Evolutionary conservation across 1,140 invertebrate genomes (phyloP).

Genomic region (Pemphigus obesinymphae): DNA sequence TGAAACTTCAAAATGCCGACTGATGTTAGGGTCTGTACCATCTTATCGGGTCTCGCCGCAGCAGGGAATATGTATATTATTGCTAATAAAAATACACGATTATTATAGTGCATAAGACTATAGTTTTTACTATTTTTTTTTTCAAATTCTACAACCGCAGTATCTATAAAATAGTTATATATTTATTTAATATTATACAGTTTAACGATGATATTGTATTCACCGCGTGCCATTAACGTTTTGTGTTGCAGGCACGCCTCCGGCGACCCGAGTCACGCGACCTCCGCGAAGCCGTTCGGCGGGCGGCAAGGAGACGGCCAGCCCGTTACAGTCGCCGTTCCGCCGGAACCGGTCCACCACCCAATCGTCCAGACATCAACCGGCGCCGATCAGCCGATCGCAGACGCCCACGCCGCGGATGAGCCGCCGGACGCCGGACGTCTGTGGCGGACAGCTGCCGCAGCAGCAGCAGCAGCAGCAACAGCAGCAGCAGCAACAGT

Average conservation of each 20-base stretch:
- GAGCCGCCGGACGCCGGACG: slow-evolving; percentile 59
- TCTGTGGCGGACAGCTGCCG: slow-evolving; percentile 46
- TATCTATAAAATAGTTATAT: no score
- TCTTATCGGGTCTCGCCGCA: no score
- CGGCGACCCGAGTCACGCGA: slow-evolving; percentile 49
- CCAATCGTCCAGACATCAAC: slow-evolving; percentile 44
- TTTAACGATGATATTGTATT: no score
- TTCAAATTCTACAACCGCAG: no score
- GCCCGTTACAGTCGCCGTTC: slow-evolving; percentile 44
- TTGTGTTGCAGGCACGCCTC: slow-evolving; percentile 50
- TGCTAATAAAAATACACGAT: no score
- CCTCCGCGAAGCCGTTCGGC: slow-evolving; percentile 46
- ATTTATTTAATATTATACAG: no score
- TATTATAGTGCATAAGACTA: no score
- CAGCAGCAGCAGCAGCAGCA: not conserved
- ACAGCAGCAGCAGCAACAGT: slow-evolving; percentile 41
- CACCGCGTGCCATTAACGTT: not conserved
- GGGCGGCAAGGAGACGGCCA: slow-evolving; percentile 47
- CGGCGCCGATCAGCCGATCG: slow-evolving; percentile 42
- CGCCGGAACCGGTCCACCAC: slow-evolving; percentile 42
- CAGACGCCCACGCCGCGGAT: slow-evolving; percentile 56
- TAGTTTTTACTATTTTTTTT: no score
- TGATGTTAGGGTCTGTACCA: no score
- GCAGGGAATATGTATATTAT: no score
- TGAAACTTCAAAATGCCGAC: no score